These are phyloP conservation scores for Timema podura DNA, from an alignment of 2,888 invertebrate genomes.

Conservation along the genomic window DNA sequence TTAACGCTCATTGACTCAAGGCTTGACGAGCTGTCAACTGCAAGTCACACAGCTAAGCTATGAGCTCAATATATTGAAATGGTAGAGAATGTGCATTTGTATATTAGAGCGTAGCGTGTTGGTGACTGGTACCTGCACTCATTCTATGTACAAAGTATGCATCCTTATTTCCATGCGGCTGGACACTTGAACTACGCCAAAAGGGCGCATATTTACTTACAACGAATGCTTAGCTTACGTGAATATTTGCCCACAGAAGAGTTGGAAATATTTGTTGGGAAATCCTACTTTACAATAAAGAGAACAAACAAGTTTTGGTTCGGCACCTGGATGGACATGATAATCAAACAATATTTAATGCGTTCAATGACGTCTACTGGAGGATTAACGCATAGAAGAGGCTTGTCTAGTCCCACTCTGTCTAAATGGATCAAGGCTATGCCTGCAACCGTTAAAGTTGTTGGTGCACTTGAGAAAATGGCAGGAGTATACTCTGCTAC, in stretches of 20 bases:
- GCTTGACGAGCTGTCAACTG: neutral
- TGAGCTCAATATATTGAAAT: neutral
- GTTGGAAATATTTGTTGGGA: neutral
- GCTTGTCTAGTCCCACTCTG: neutral
- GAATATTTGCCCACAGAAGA: neutral
- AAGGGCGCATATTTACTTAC: neutral
- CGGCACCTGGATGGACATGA: neutral
- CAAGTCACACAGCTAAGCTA: neutral
- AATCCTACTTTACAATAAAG: neutral
- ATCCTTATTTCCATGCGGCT: neutral
- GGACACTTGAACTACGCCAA: conserved; percentile 6
- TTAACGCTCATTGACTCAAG: neutral
- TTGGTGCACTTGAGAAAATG: neutral
- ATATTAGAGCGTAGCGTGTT: neutral
- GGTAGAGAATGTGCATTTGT: neutral
- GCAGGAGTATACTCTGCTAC: neutral
- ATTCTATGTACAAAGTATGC: neutral
- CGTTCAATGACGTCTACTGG: neutral
- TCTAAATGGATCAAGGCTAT: neutral
- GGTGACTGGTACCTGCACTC: neutral
- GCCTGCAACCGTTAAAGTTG: neutral
- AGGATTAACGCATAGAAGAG: neutral
- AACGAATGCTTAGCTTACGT: neutral
- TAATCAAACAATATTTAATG: neutral
- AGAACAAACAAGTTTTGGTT: neutral